Percentiles rank a stretch among this genome's conserved stretches.
Evolutionary conservation across 2,888 invertebrate species (phyloP).

Genomic region (Parascotia fuliginaria): DNA sequence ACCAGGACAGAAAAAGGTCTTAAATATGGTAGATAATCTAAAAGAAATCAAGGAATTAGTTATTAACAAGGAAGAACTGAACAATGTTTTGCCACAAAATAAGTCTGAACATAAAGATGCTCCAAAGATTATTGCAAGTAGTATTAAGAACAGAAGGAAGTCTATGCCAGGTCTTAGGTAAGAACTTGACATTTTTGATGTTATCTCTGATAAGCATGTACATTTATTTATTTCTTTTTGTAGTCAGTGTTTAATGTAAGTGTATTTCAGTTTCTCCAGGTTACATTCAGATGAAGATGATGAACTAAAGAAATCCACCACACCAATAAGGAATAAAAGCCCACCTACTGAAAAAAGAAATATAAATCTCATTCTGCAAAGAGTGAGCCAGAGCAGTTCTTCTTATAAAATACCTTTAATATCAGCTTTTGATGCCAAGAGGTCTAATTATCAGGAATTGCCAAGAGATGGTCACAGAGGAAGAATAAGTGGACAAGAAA

Average conservation of each 20-base stretch:
- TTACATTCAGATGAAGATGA: slow-evolving; percentile 66
- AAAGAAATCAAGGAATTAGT: slow-evolving; percentile 6
- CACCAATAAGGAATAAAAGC: slow-evolving; percentile 31
- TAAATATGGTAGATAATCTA: slow-evolving; percentile 6
- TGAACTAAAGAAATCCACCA: slow-evolving; percentile 34
- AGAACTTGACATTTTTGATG: slow-evolving; percentile 7
- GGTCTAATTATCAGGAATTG: slow-evolving; percentile 39
- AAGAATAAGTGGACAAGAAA: background rate
- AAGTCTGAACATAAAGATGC: slow-evolving; percentile 19
- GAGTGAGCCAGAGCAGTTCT: slow-evolving; percentile 37
- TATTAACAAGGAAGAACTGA: slow-evolving; percentile 13
- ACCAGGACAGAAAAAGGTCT: slow-evolving; percentile 3
- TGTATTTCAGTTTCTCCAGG: slow-evolving; percentile 39
- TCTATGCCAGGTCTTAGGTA: slow-evolving; percentile 65
- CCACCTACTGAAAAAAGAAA: slow-evolving; percentile 23
- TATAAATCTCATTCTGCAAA: slow-evolving; percentile 19
- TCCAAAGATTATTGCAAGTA: slow-evolving; percentile 18
- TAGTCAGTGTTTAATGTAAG: background rate
- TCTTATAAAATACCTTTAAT: slow-evolving; percentile 44
- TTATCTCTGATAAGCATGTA: too few relatives aligned
- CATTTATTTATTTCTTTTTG: too few relatives aligned
- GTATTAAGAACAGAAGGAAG: slow-evolving; percentile 60
- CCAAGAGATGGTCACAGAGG: slow-evolving; percentile 23
- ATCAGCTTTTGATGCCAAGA: slow-evolving; percentile 47
- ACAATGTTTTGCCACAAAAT: slow-evolving; percentile 15